Percentiles rank a stretch among this genome's conserved stretches.
These are phyloP conservation scores for Xylota segnis DNA, from an alignment of 2,888 invertebrate species.

Conservation along the genomic window DNA sequence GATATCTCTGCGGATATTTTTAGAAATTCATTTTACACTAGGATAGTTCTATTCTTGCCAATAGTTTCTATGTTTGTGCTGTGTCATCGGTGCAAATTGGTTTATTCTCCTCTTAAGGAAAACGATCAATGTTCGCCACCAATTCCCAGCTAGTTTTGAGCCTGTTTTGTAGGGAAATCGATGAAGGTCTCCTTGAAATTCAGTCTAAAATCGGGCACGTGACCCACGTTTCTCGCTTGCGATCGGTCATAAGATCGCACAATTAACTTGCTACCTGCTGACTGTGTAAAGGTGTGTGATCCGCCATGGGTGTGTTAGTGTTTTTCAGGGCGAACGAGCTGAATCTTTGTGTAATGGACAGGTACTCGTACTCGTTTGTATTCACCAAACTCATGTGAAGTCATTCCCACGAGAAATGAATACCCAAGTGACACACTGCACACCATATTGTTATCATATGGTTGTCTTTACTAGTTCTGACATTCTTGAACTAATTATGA, in stretches of 20 bases:
- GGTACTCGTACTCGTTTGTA: conserved; percentile 21
- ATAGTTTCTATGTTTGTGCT: conserved; percentile 24
- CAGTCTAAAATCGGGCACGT: conserved; percentile 52
- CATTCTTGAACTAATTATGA: conserved; percentile 52
- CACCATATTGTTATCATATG: conserved; percentile 23
- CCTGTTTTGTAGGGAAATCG: background rate
- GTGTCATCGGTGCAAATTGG: conserved; percentile 13
- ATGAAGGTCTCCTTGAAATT: conserved; percentile 4
- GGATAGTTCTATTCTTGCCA: conserved; percentile 32
- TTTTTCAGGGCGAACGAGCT: conserved; percentile 61
- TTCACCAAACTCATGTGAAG: conserved; percentile 29
- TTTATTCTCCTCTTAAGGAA: conserved; percentile 14
- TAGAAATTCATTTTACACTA: conserved; percentile 48
- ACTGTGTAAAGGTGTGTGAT: conserved; percentile 54
- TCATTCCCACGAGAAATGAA: background rate
- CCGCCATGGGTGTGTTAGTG: conserved; percentile 12
- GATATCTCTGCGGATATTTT: conserved; percentile 62
- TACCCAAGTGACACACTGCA: conserved; percentile 3
- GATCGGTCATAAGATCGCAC: conserved; percentile 59
- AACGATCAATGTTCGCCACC: conserved; percentile 34
- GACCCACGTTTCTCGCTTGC: conserved; percentile 37
- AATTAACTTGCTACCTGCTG: conserved; percentile 54
- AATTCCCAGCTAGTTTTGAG: background rate
- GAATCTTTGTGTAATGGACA: conserved; percentile 41
- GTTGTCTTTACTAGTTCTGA: conserved; percentile 20